Percentiles rank a stretch among this genome's conserved stretches.
Conservation (phyloP, 2,888 invertebrate species). For the Ommatoiulus sabulosus region DNA sequence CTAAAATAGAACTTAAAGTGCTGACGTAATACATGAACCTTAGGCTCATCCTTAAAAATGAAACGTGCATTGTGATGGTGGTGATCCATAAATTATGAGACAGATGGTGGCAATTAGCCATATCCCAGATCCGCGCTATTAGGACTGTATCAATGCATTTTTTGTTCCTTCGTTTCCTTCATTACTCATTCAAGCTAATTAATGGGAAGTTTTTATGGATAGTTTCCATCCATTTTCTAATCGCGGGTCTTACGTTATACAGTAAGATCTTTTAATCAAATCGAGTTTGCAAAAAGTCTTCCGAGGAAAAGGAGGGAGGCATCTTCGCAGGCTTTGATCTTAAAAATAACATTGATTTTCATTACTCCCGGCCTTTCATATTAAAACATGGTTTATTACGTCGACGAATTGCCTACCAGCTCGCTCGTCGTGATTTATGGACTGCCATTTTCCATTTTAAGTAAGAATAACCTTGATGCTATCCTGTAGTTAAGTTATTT, state of each 20-base stretch:
- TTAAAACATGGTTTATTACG: neutral
- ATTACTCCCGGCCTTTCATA: neutral
- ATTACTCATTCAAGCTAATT: conserved; percentile 16
- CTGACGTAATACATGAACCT: conserved; percentile 36
- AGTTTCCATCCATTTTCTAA: neutral
- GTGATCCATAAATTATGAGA: conserved; percentile 13
- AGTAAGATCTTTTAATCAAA: conserved; percentile 24
- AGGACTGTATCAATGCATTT: neutral
- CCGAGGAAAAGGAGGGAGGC: neutral
- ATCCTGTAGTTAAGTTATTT: neutral
- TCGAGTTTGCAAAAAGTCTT: neutral
- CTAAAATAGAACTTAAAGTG: conserved; percentile 7
- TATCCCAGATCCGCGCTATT: neutral
- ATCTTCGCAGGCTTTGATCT: neutral
- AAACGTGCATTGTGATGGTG: conserved; percentile 14
- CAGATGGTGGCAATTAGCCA: conserved; percentile 15
- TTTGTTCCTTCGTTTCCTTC: neutral
- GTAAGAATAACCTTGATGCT: neutral
- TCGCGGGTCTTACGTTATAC: neutral
- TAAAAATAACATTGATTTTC: conserved; percentile 31
- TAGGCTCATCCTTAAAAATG: neutral
- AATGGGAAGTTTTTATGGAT: conserved; percentile 23
- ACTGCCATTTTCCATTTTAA: conserved; percentile 14
- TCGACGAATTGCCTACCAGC: neutral
- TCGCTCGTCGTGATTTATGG: neutral